A percentile compares a stretch with the other conserved stretches of the same genome.
phyloP scores from a whole-genome alignment of 2,797 vertebrate species.

The Acanthurus lineatus region DNA sequence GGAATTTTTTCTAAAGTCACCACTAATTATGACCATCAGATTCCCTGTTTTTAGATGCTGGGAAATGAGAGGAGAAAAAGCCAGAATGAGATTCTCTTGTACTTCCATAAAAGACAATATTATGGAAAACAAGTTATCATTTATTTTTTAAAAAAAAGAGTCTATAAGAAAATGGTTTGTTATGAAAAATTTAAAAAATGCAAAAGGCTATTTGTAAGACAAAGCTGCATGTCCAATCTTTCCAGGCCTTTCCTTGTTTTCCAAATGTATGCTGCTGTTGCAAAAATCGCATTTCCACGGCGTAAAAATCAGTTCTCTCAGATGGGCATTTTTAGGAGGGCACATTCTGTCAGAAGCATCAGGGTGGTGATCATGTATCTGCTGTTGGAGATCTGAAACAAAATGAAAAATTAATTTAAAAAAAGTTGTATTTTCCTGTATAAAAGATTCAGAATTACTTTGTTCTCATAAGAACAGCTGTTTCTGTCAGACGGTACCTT shows the following conservation, averaged over 20 bases:
- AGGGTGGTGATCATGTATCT: conserved; percentile 89
- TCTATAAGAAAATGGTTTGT: neutral
- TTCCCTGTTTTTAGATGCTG: neutral
- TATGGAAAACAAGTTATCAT: neutral
- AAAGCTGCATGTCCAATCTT: neutral
- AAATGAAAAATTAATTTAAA: conserved; percentile 26
- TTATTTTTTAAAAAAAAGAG: neutral
- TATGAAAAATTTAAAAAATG: neutral
- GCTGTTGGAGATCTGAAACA: conserved; percentile 89
- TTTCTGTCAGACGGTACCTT: conserved; percentile 85
- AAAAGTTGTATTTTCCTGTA: neutral
- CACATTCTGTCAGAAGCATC: conserved; percentile 92
- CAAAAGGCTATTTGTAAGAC: neutral
- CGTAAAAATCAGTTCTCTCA: conserved; percentile 46
- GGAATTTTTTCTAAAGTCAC: neutral
- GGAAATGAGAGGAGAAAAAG: neutral
- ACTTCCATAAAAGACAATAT: neutral
- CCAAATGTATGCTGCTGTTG: neutral
- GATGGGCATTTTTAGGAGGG: conserved; percentile 85
- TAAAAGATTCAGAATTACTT: neutral
- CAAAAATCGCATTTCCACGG: neutral
- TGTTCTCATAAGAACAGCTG: neutral
- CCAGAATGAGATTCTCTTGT: neutral
- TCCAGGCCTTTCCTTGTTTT: neutral
- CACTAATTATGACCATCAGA: neutral